Base-by-base conservation (phyloP, 2,113 vertebrate species). In the Falco punctatus region DNA sequence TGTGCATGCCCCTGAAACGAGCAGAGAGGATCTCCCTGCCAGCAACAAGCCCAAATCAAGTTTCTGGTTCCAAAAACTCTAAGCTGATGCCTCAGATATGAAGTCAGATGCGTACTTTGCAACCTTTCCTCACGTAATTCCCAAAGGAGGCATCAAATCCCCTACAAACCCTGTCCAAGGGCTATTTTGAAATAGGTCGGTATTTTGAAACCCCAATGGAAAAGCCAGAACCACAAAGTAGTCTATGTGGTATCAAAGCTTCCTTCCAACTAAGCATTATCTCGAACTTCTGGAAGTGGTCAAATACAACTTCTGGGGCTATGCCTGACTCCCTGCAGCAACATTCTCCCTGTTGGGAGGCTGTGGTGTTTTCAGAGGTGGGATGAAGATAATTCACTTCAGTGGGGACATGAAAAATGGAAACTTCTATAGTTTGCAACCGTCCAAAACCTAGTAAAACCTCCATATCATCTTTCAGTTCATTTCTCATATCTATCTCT, bases 1-100 rank as follows among this genome's bases (percentile, higher is more conserved):
- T 1, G 12, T 5, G 7, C 0, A 0, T 2, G 19, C 9, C 54
- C 10, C 74, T 3, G 14, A 10, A 40, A 61, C 1, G 2, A 42
- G 33, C 27, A 17, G 4, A 38, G 24, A 59, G 7, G 11, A 62
- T 11, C 23, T 13, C 44, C n/a, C 46, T 26, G 38, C 12, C 33
- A 59, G 46, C 40, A 78, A 13, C 7, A 28, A 46, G 28, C 35
- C 46, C 32, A 6, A 24, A 44, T 8, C 32, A 46, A 16, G 2
- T 3, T 82, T 69, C 49, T 23, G 33, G 8, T 15, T n/a, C 33
- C 62, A 30, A 57, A 75, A 90, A 5, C 48, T 26, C 58, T 54
- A 48, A n/a, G 42, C 3, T 51, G 27, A 54, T 17, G 55, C 15
- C 40, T 51, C 46, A 69, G 75, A 72, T 33, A 55, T 0, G 1